Evolutionary conservation across 2,113 vertebrate genomes (phyloP), one percentile per base, ranked within the genome.

Genomic region (Dendropsophus ebraccatus): DNA sequence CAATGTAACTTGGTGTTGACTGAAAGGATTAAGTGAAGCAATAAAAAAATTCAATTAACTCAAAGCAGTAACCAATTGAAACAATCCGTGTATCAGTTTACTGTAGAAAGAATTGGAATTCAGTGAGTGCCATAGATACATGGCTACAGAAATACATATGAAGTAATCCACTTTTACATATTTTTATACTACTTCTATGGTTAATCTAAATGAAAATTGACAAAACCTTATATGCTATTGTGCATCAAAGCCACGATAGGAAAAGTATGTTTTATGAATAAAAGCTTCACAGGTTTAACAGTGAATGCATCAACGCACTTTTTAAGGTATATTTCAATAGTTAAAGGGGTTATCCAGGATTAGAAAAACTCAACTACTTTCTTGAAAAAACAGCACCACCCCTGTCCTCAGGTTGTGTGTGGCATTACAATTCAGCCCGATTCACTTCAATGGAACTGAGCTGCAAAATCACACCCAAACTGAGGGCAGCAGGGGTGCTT

Each of bases 21-120:
- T 82, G 83, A 87, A 85, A 87, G 88, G 78, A 85, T 85, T 87
- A 88, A 82, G 79, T 76, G 37, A 21, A 72, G 85, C 80, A 54
- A 79, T 82, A 87, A 88, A 87, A n/a, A 84, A 49, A 82, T 88
- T 87, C 75, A 80, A 80, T 84, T 84, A 84, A 84, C 35, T 37
- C 62, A 47, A 85, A 87, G 41, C 75, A 74, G 47, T 49, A 86
- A 69, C 78, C 76, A 80, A 75, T 28, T 84, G 58, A 84, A 82
- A 81, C 62, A 79, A 75, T 78, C 54, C 37, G 23, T 62, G 80
- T 10, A 54, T 56, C 35, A 12, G 37, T 37, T 83, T 74, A 69
- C 45, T 52, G 17, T 70, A 65, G 56, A 19, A 56, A 65, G 41
- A 81, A 62, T 17, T 19, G 37, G 35, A 60, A 35, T 41, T 35